Conservation (phyloP, 2,888 invertebrate genomes). For the Dasysyrphus tricinctus region DNA sequence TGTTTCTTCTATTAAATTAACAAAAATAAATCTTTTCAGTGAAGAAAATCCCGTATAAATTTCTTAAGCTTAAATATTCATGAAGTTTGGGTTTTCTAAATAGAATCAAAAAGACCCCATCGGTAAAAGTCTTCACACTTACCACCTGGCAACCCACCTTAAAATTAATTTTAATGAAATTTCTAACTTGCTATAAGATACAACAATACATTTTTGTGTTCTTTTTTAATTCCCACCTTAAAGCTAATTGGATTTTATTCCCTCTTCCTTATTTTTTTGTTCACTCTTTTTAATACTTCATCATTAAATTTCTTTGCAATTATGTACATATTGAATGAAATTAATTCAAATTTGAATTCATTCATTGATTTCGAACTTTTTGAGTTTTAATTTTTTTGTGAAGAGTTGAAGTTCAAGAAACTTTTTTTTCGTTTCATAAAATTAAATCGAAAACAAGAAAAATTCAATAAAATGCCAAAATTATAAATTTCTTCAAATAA, state of each 20-base stretch:
- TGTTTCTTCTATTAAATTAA: background rate
- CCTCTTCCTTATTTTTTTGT: background rate
- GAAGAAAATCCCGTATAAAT: background rate
- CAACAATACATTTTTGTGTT: background rate
- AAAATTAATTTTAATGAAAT: background rate
- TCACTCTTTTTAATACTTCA: background rate
- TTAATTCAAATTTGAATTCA: background rate
- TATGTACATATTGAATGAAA: background rate
- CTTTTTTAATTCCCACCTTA: background rate
- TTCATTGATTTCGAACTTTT: background rate
- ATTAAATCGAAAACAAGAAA: background rate
- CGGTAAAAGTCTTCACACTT: background rate
- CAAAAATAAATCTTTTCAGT: background rate
- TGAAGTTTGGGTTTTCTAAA: background rate
- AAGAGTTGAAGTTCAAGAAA: background rate
- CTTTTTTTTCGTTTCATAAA: background rate
- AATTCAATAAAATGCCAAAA: background rate
- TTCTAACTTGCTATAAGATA: background rate
- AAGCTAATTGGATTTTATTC: conserved; percentile 4
- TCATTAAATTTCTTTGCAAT: background rate
- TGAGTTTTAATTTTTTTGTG: background rate
- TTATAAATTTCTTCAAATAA: background rate
- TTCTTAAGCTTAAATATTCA: background rate
- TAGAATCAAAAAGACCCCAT: no score
- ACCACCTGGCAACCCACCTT: background rate